phyloP scores from a whole-genome alignment of 2,888 invertebrate genomes.

The Parnassius orleans region DNA sequence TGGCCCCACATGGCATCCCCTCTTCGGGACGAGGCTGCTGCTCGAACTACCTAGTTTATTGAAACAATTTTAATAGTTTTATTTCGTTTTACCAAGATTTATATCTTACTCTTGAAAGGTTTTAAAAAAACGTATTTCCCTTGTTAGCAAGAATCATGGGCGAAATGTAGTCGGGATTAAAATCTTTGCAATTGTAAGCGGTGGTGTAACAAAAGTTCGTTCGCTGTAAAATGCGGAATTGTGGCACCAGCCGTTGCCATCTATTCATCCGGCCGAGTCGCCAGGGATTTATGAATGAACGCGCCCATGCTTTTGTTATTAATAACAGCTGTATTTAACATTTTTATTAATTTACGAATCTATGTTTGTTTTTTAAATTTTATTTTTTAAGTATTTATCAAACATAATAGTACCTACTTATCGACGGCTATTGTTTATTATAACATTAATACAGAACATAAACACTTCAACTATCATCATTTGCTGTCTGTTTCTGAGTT shows the following conservation, averaged over 20 bases:
- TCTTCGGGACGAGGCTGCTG: too few species aligned
- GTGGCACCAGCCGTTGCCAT: background rate
- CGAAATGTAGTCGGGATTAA: constrained; percentile 19
- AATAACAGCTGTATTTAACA: background rate
- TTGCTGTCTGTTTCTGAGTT: too few species aligned
- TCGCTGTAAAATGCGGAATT: constrained; percentile 4
- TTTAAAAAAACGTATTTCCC: background rate
- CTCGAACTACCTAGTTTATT: too few species aligned
- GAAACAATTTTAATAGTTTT: too few species aligned
- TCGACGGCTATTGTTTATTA: too few species aligned
- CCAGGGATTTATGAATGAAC: constrained; percentile 8
- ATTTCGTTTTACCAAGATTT: too few species aligned
- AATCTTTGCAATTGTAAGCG: constrained; percentile 20
- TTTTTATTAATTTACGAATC: background rate
- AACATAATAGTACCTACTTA: too few species aligned
- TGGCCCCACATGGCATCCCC: too few species aligned
- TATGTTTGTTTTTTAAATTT: too few species aligned
- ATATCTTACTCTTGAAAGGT: background rate
- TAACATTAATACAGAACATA: too few species aligned
- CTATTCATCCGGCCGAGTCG: constrained; percentile 2
- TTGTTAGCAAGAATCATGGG: background rate
- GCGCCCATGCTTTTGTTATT: background rate
- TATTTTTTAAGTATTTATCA: too few species aligned
- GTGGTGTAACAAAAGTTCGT: constrained; percentile 17
- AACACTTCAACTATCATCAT: too few species aligned